Evolutionary conservation across 2,888 invertebrate genomes (phyloP).

Genomic region (Eupithecia subumbrata): DNA sequence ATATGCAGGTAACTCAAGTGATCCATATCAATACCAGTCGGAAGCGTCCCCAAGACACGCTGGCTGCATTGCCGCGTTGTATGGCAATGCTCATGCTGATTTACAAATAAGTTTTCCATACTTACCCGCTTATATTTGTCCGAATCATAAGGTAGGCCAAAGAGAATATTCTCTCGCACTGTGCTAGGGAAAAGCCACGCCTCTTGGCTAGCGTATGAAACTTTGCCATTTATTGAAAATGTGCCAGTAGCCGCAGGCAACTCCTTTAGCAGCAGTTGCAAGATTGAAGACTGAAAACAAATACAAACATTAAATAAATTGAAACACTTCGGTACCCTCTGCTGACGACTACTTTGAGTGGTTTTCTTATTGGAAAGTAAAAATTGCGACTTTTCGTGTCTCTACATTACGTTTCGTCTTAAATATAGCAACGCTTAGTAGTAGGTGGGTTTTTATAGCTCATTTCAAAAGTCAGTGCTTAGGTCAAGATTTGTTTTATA

Average conservation of each 20-base stretch:
- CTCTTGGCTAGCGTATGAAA: constrained; percentile 92
- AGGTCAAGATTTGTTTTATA: too few relatives aligned
- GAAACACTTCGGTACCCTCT: neutral
- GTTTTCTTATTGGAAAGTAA: neutral
- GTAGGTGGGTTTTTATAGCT: neutral
- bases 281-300: constrained; percentile 81
- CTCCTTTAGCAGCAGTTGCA: constrained; percentile 89
- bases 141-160: constrained; percentile 87
- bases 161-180: constrained; percentile 93
- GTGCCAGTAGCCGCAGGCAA: constrained; percentile 85
- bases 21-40: too few relatives aligned
- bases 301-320: constrained; percentile 15
- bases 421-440: neutral
- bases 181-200: constrained; percentile 93
- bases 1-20: too few relatives aligned
- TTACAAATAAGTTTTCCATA: neutral
- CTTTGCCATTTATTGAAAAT: constrained; percentile 85
- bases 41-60: too few relatives aligned
- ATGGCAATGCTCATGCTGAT: too few relatives aligned
- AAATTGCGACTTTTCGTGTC: neutral
- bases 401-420: neutral
- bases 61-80: too few relatives aligned
- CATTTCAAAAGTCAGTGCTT: neutral
- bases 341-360: neutral
- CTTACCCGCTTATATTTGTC: constrained; percentile 80